These are phyloP conservation scores for Xiphorhynchus erythropygius DNA, from an alignment of 2,797 vertebrate species.

Conservation along the genomic window DNA sequence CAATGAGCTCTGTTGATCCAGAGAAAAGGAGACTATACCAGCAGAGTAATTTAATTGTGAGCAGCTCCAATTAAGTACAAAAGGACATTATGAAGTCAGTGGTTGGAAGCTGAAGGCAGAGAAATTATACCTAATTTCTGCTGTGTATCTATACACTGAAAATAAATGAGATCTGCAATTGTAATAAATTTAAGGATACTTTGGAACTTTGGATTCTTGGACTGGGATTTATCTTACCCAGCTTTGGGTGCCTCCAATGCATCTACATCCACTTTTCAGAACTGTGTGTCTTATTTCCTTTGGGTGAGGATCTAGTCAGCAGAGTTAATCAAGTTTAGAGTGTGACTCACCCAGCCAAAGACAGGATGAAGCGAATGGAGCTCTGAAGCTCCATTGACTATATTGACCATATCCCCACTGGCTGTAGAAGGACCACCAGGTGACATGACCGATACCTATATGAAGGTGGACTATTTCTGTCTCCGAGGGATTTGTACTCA, in stretches of 20 bases:
- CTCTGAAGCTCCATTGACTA: neutral
- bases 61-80: neutral
- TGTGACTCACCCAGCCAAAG: neutral
- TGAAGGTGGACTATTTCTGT: neutral
- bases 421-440: neutral
- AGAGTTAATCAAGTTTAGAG: neutral
- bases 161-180: neutral
- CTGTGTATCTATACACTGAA: neutral
- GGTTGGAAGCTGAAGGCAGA: neutral
- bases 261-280: neutral
- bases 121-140: neutral
- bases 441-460: neutral
- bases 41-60: neutral
- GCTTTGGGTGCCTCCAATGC: neutral
- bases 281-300: neutral
- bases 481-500: neutral
- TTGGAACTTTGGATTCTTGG: neutral
- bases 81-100: neutral
- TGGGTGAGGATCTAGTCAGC: neutral
- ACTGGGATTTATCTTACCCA: neutral
- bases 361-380: neutral
- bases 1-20: constrained; percentile 6
- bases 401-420: neutral
- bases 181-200: neutral
- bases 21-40: neutral